Base-by-base conservation (phyloP, 2,797 vertebrate genomes). In the Enteromius unitaeniatus region DNA sequence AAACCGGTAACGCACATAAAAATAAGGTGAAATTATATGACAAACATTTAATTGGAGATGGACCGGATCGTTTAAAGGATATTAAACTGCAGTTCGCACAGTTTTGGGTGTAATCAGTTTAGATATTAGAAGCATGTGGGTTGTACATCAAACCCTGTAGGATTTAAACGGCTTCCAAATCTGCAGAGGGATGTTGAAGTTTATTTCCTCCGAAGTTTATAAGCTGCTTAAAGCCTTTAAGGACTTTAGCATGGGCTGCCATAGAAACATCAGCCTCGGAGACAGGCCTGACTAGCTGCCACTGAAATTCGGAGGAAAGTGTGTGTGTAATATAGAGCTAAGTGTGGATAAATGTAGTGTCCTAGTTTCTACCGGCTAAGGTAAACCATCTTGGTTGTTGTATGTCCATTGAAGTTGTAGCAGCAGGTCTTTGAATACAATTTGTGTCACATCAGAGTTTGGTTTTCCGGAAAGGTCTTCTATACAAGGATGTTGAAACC, bases 221-320 rank as follows among this genome's bases (percentile, higher is more conserved):
- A 95, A 96, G 95, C 94, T 92, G 93, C 95, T 96, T 96, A 95
- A 93, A 89, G 93, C 92, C 88, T 92, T 93, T 94, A 92, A 91
- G 93, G 93, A 94, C 94, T 95, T 83, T 95, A 95, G 92, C 92
- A 92, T 79, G 78, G 84, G 81, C 84, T 93, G 94, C 92, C 94
- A 94, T 94, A 95, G 95, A 95, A 95, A 92, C 94, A 93, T 95
- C 93, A 93, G 91, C 92, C 92, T 88, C 90, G 91, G 92, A 94
- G 95, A 95, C 94, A 93, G 93, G 90, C 90, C 91, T 94, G 94
- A 95, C 93, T 91, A 93, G 91, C 92, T 93, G 90, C 92, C 91
- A 92, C 93, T 91, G 92, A 70, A 79, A 87, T 74, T 91, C 68
- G 10, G 31, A 51, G 34, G 13, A 28, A 28, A 60, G 42, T 75